These are phyloP conservation scores for Bucco capensis DNA, from an alignment of 2,113 vertebrate genomes.

Conservation along the genomic window DNA sequence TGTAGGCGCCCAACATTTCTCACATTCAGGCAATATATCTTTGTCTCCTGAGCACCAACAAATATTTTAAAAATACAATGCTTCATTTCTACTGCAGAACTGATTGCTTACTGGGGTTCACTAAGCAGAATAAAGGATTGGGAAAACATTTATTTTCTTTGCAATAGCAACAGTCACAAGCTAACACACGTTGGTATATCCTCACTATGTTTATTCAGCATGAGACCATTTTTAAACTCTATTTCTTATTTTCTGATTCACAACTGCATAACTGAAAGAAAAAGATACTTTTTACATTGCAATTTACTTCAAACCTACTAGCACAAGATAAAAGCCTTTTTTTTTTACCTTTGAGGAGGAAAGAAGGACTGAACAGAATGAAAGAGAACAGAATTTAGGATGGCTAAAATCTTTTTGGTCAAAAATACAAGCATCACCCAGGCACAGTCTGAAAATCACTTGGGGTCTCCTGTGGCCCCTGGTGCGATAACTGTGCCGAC, in stretches of 20 bases:
- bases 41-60: neutral
- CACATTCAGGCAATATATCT: neutral
- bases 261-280: neutral
- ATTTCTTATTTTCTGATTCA: neutral
- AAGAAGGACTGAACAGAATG: neutral
- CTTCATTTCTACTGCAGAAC: neutral
- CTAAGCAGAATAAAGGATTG: neutral
- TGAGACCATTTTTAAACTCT: neutral
- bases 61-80: neutral
- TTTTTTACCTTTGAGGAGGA: neutral
- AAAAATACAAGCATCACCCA: neutral
- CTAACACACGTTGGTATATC: fast-evolving
- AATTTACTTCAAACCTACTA: neutral
- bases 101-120: neutral
- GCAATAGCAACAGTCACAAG: neutral
- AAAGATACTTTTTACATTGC: neutral
- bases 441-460: too few relatives aligned
- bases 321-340: neutral
- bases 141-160: neutral
- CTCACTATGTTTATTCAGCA: neutral
- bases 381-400: neutral
- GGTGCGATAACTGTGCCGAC: too few relatives aligned
- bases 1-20: neutral
- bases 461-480: too few relatives aligned
- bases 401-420: neutral